These are phyloP conservation scores for Drosophila imparisetae DNA, from an alignment of 2,888 invertebrate genomes.

Conservation along the genomic window DNA sequence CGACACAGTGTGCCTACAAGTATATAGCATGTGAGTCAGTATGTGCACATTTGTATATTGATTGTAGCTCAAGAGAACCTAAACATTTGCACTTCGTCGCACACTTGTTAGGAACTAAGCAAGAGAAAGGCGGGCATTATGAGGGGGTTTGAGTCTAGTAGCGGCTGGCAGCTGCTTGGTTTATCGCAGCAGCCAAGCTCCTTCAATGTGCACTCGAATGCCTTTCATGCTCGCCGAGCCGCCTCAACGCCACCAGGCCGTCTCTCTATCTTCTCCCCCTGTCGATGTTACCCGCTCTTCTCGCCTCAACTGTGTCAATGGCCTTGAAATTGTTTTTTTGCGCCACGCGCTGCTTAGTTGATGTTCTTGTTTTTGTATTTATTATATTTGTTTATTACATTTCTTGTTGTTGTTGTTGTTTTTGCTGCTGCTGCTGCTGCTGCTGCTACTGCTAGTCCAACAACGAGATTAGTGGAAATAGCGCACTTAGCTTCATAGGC, in stretches of 20 bases:
- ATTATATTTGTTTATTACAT: constrained; percentile 25
- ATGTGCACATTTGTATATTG: constrained; percentile 32
- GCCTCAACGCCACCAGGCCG: constrained; percentile 1
- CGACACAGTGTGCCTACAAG: constrained; percentile 7
- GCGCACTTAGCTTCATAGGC: constrained; percentile 28
- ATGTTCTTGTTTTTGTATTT: constrained; percentile 53
- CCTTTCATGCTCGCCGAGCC: constrained; percentile 53
- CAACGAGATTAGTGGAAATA: constrained; percentile 61
- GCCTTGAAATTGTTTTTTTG: constrained; percentile 79
- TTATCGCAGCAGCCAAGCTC: constrained; percentile 72
- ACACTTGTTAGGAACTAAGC: constrained; percentile 60
- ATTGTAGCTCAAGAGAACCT: constrained; percentile 58
- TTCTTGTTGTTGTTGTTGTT: constrained; percentile 16
- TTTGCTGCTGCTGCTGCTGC: constrained; percentile 7
- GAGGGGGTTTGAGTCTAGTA: background rate
- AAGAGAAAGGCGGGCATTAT: constrained; percentile 31
- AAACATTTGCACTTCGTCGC: constrained; percentile 74
- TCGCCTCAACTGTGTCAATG: constrained; percentile 77
- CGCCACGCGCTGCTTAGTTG: constrained; percentile 64
- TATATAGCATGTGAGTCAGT: background rate
- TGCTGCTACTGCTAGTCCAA: constrained; percentile 11
- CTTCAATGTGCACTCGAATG: constrained; percentile 63
- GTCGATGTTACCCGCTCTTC: constrained; percentile 37
- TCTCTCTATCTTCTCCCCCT: background rate
- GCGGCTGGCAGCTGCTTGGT: constrained; percentile 57